Conservation (phyloP, 1,140 invertebrate species). For the Bilobella aurantiaca region DNA sequence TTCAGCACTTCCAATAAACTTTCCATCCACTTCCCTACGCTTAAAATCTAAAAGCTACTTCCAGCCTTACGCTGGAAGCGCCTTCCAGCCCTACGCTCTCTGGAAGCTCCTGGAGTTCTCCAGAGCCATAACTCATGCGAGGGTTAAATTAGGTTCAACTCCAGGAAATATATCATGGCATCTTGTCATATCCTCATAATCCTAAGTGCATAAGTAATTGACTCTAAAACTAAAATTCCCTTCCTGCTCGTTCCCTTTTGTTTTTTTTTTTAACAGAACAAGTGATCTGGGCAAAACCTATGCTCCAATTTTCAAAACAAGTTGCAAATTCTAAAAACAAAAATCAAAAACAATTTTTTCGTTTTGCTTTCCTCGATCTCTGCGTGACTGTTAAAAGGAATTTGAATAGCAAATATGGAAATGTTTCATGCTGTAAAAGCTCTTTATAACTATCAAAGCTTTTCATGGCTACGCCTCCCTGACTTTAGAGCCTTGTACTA, state of each 20-base stretch:
- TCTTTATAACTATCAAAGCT: not conserved
- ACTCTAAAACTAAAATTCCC: not conserved
- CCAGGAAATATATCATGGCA: not conserved
- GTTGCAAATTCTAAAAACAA: too few species aligned
- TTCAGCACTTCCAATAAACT: too few species aligned
- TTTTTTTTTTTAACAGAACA: too few species aligned
- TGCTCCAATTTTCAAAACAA: not conserved
- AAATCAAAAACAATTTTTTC: too few species aligned
- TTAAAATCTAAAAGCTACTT: not conserved
- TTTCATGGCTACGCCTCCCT: not conserved
- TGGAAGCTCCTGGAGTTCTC: not conserved
- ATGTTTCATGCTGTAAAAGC: not conserved
- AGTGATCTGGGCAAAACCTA: too few species aligned
- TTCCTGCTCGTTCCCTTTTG: not conserved
- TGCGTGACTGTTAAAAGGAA: too few species aligned
- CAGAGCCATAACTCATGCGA: not conserved
- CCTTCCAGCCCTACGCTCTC: not conserved
- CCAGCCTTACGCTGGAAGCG: not conserved
- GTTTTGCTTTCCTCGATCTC: too few species aligned
- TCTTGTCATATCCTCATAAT: not conserved
- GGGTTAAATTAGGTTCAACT: not conserved
- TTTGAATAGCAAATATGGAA: too few species aligned
- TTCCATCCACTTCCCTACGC: not conserved
- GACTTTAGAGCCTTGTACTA: not conserved
- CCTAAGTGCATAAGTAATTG: not conserved